Evolutionary conservation across 2,113 vertebrate genomes (phyloP).

Genomic region (Herpetotheres cachinnans): DNA sequence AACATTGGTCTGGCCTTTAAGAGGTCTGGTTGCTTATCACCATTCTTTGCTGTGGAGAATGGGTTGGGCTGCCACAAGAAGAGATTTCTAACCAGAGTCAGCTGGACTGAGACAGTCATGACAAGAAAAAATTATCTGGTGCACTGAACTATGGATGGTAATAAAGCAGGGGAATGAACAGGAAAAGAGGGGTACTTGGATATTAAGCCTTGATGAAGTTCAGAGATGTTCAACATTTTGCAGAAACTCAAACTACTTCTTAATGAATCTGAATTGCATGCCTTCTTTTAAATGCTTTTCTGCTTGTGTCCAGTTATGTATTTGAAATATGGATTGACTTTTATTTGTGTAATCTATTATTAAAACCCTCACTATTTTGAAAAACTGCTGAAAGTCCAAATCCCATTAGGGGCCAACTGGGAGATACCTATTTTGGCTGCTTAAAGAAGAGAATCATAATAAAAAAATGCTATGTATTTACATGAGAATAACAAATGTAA

Average conservation of each 20-base stretch:
- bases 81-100: background rate
- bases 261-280: background rate
- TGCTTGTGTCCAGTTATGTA: background rate
- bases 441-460: background rate
- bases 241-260: background rate
- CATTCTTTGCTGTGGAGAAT: background rate
- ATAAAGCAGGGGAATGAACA: background rate
- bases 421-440: background rate
- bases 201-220: background rate
- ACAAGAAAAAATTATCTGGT: background rate
- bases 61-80: background rate
- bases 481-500: background rate
- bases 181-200: background rate
- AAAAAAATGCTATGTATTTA: background rate
- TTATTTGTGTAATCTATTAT: background rate
- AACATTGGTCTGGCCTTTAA: background rate
- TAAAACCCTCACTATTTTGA: background rate
- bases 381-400: background rate
- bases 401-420: background rate
- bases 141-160: background rate
- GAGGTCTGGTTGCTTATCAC: background rate
- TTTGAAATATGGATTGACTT: background rate
- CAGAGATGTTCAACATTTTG: background rate
- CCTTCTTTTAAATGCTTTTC: background rate
- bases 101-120: background rate